Evolutionary conservation across 2,113 vertebrate genomes (phyloP).

Genomic region (Penelope pileata): DNA sequence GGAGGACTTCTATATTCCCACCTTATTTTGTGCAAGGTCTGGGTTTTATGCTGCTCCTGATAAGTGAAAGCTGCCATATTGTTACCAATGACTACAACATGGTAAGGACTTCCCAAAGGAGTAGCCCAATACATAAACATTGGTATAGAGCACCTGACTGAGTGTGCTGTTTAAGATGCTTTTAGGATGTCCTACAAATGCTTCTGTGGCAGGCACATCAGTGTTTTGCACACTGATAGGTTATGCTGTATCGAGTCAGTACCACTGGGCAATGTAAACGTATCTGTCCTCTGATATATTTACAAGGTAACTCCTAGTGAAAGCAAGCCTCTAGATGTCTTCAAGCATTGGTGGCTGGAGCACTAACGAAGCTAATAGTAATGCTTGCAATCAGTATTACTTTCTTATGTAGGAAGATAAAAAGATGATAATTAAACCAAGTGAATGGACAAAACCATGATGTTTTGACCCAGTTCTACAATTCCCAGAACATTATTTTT

Average conservation of each 20-base stretch:
- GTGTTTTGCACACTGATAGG: neutral
- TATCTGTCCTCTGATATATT: neutral
- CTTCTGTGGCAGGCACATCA: conserved; percentile 31
- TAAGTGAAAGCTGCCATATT: conserved; percentile 13
- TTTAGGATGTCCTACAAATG: conserved; percentile 49
- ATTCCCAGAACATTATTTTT: neutral
- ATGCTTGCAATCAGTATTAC: neutral
- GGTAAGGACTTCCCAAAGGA: conserved; percentile 39
- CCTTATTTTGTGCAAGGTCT: conserved; percentile 40
- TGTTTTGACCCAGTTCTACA: neutral
- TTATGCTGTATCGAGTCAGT: conserved; percentile 19
- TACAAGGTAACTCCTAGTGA: neutral
- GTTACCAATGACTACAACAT: neutral
- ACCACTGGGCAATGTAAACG: neutral
- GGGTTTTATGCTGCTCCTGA: conserved; percentile 27
- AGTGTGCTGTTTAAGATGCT: conserved; percentile 13
- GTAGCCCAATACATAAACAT: conserved; percentile 24
- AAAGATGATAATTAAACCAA: neutral
- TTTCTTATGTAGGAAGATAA: conserved; percentile 13
- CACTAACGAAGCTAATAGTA: conserved; percentile 16
- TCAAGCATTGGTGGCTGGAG: neutral
- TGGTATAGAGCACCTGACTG: neutral
- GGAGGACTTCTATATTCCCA: neutral
- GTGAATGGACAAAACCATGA: neutral
- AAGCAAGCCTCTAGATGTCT: neutral